Base-by-base conservation (phyloP, 2,888 invertebrate species). In the Nemurella pictetii region DNA sequence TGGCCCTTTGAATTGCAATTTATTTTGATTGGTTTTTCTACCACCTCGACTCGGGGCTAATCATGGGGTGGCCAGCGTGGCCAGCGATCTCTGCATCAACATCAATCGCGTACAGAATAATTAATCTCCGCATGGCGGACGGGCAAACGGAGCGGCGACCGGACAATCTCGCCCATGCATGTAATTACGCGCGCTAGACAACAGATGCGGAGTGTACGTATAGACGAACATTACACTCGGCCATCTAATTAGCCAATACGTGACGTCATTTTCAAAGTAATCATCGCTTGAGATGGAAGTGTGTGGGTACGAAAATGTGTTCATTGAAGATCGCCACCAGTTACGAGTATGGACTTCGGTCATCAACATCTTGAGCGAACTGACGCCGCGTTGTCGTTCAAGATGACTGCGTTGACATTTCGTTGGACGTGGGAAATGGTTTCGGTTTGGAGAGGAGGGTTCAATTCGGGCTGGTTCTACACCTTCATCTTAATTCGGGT, bases 251-350 rank as follows among this genome's bases (percentile, higher is more conserved):
- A 75, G 75, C 27, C 29, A 7, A 55, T 55, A 55, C 55, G 55
- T 55, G 55, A 55, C 55, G 55, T 12, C 9, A 55, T 55, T 55
- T 55, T 55, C 55, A 55, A 55, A 55, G 20, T 20, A 55, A 55
- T 55, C 55, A 55, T 55, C 55, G n/a, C n/a, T n/a, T 75, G 5
- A 73, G n/a, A 5, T 73, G 12, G 27, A 7, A 2, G 27, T 26
- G 3, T 20, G 9, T 55, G 12, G 3, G 32, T 9, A 55, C 27
- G 9, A 25, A 1, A 3, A 12, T 20, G 27, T 75, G 12, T 26
- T 26, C 55, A 55, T 55, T 75, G 75, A 75, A 75, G 25, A 29
- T 75, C 12, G 55, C 55, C 75, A 75, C 29, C 75, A 75, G 75
- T 28, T 27, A 25, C 7, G 9, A 29, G 29, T 2, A 26, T 12